A percentile compares a stretch with the other conserved stretches of the same genome.
Conservation (phyloP, 2,113 vertebrate genomes). For the Pundamilia nyererei region DNA sequence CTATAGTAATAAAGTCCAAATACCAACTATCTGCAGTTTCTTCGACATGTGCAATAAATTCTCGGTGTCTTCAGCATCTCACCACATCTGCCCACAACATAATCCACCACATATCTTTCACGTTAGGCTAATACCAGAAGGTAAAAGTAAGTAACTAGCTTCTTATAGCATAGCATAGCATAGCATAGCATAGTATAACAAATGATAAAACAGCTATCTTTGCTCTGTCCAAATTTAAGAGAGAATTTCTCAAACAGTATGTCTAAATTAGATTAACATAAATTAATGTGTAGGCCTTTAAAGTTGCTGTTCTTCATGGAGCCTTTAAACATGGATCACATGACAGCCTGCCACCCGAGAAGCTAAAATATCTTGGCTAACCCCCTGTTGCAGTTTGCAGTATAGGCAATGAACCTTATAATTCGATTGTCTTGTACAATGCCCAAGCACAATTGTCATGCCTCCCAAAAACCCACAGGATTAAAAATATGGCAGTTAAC, state of each 20-base stretch:
- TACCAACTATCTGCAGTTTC: not conserved
- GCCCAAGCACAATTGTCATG: not conserved
- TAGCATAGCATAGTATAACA: not conserved
- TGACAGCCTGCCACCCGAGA: not conserved
- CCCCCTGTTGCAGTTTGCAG: not conserved
- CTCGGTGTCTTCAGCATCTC: not conserved
- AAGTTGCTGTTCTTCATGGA: not conserved
- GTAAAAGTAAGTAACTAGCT: not conserved
- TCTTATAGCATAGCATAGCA: not conserved
- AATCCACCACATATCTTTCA: not conserved
- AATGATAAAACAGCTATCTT: not conserved
- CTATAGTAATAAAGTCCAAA: not conserved
- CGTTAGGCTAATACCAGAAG: not conserved
- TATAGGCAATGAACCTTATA: accelerated
- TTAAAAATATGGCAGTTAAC: not conserved
- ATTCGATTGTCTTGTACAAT: not conserved
- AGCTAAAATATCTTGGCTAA: not conserved
- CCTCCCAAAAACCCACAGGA: not conserved
- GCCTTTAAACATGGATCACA: not conserved
- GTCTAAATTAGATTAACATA: not conserved
- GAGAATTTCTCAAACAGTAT: not conserved
- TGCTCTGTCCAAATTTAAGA: not conserved
- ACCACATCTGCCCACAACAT: not conserved
- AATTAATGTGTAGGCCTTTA: accelerated
- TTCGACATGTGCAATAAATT: not conserved